These are phyloP conservation scores for Troilus luridus DNA, from an alignment of 2,888 invertebrate genomes.

Conservation along the genomic window DNA sequence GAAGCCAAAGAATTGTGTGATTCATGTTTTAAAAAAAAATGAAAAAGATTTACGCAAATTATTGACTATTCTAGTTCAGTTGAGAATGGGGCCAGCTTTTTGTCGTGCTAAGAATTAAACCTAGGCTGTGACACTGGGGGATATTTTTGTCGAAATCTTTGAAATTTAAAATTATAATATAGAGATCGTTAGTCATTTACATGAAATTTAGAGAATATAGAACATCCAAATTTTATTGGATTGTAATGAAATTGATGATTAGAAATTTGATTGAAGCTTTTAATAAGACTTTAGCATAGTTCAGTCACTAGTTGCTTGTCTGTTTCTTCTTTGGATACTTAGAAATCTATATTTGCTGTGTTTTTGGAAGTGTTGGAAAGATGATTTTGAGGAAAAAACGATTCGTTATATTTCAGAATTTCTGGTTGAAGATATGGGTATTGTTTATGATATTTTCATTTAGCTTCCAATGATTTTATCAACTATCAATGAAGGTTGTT, in stretches of 20 bases:
- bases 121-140: constrained; percentile 22
- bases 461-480: background rate
- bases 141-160: constrained; percentile 15
- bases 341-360: background rate
- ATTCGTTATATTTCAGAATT: background rate
- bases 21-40: background rate
- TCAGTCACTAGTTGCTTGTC: constrained; percentile 10
- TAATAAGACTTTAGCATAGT: background rate
- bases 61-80: background rate
- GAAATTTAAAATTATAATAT: background rate
- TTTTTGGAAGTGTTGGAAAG: background rate
- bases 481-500: background rate
- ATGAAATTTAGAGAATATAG: background rate
- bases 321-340: background rate
- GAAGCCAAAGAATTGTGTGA: background rate
- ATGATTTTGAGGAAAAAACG: background rate
- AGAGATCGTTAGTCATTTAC: background rate
- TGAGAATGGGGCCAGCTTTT: constrained; percentile 27
- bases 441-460: background rate
- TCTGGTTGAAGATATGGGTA: background rate
- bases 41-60: background rate
- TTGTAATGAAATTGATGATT: background rate
- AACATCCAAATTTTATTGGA: background rate
- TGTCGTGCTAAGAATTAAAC: constrained; percentile 25
- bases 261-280: constrained; percentile 3